Evolutionary conservation across 2,797 vertebrate species (phyloP).

Genomic region (Poeciliopsis infans): DNA sequence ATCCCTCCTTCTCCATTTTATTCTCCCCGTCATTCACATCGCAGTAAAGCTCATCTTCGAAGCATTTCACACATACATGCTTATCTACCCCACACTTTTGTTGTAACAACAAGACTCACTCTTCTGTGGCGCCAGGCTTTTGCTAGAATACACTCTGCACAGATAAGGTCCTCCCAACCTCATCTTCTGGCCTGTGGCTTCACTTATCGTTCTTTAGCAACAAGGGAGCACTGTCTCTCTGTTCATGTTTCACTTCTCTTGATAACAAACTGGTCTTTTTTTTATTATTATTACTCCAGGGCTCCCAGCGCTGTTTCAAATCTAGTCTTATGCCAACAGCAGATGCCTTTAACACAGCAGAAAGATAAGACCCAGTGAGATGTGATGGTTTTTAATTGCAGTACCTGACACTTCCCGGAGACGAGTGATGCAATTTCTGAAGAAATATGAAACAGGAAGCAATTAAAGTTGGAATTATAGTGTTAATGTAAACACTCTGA

Average conservation of each 20-base stretch:
- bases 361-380: constrained; percentile 46
- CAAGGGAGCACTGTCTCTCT: constrained; percentile 60
- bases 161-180: constrained; percentile 69
- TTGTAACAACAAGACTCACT: constrained; percentile 60
- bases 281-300: not conserved
- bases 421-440: constrained; percentile 24
- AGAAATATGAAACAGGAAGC: constrained; percentile 26
- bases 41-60: constrained; percentile 62
- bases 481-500: constrained; percentile 39
- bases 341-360: constrained; percentile 29
- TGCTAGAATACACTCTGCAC: constrained; percentile 57
- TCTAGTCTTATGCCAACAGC: constrained; percentile 35
- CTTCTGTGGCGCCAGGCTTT: constrained; percentile 39
- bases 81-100: constrained; percentile 75
- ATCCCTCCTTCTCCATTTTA: not conserved
- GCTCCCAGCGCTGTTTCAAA: constrained; percentile 33
- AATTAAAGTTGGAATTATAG: constrained; percentile 33
- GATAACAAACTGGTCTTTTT: constrained; percentile 47
- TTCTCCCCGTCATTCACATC: constrained; percentile 41
- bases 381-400: constrained; percentile 55
- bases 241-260: constrained; percentile 47
- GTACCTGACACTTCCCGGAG: constrained; percentile 29
- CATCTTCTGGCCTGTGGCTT: constrained; percentile 59
- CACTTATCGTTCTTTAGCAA: constrained; percentile 73
- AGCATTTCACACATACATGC: constrained; percentile 60